Conservation (phyloP, 1,140 invertebrate species). For the Drosophila mayri region DNA sequence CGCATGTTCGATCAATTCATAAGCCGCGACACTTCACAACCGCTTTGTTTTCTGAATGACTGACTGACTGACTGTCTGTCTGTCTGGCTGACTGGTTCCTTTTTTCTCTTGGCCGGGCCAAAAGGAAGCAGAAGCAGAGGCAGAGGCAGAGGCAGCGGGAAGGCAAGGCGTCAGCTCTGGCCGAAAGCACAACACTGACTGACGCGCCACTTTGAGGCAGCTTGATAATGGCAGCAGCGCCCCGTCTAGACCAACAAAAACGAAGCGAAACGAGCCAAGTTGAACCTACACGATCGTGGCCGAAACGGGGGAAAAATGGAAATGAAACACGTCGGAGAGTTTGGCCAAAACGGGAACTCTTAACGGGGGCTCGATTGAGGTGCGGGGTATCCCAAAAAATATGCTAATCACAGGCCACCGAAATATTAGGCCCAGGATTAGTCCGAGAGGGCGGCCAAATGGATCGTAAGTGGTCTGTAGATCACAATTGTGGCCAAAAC, state of each 20-base stretch:
- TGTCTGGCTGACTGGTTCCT: constrained; percentile 13
- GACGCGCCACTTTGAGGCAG: constrained; percentile 26
- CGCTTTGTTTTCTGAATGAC: constrained; percentile 22
- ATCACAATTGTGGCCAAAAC: neutral
- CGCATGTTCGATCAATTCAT: constrained; percentile 27
- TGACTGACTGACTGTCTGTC: constrained; percentile 1
- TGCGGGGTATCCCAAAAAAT: constrained; percentile 40
- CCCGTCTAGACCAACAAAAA: constrained; percentile 4
- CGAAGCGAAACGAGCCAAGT: constrained; percentile 13
- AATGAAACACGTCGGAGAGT: constrained; percentile 34
- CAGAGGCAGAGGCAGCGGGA: constrained; percentile 18
- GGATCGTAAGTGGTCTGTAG: neutral
- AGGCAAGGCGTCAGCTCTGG: constrained; percentile 61
- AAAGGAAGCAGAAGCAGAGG: constrained; percentile 18
- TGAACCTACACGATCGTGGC: constrained; percentile 25
- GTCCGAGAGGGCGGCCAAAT: constrained; percentile 29
- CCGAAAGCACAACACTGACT: constrained; percentile 76
- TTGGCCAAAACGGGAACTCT: neutral
- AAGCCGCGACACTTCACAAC: constrained; percentile 32
- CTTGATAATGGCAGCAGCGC: constrained; percentile 41
- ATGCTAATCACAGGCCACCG: constrained; percentile 60
- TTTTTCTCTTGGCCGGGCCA: constrained; percentile 24
- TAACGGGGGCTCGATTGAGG: neutral
- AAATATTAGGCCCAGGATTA: constrained; percentile 45
- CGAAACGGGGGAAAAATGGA: constrained; percentile 37